phyloP scores from a whole-genome alignment of 2,797 vertebrate genomes.

The Mormyrops boulengeri region DNA sequence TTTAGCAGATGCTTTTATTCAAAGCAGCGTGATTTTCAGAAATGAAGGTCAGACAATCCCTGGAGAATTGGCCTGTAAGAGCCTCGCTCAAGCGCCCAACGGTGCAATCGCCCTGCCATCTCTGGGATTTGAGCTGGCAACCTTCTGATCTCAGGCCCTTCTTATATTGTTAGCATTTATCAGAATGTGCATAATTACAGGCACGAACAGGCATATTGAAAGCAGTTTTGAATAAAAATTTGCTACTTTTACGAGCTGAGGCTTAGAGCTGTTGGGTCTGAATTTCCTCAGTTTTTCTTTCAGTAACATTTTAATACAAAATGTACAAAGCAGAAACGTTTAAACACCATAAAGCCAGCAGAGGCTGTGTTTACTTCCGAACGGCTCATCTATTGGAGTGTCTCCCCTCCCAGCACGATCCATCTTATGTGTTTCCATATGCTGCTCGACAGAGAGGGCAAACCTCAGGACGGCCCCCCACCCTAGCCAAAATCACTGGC shows the following conservation, averaged over 20 bases:
- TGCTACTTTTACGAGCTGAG: background rate
- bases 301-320: background rate
- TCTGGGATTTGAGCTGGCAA: background rate
- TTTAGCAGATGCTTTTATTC: background rate
- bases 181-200: background rate
- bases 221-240: background rate
- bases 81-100: background rate
- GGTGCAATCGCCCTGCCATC: background rate
- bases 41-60: background rate
- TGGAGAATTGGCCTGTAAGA: background rate
- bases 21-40: background rate
- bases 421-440: background rate
- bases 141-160: background rate
- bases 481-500: background rate
- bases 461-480: background rate
- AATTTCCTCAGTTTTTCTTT: background rate
- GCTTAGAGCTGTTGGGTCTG: background rate
- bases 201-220: background rate
- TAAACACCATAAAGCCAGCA: background rate
- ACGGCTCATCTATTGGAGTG: background rate
- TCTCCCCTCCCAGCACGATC: background rate
- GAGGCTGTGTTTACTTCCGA: background rate
- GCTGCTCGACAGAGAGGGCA: background rate
- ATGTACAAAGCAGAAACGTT: background rate
- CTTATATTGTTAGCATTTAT: background rate